A percentile compares a stretch with the other conserved stretches of the same genome.
Evolutionary conservation across 2,113 vertebrate genomes (phyloP).

Genomic region (Pygathrix nemaeus): DNA sequence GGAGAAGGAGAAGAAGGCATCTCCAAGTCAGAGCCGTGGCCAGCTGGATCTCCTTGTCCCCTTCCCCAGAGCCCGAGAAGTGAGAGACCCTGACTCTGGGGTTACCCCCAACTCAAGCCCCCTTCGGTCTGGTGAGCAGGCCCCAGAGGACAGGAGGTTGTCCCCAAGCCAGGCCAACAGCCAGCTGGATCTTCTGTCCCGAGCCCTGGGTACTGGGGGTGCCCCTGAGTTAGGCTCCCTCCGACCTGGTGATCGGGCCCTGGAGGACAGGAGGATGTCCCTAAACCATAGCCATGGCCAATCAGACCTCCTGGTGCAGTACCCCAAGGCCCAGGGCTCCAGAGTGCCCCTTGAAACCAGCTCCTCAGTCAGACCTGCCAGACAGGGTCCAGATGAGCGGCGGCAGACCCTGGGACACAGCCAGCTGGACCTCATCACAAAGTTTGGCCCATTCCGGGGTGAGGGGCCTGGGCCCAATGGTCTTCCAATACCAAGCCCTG

Average conservation of each 20-base stretch:
- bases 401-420: constrained; percentile 90
- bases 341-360: constrained; percentile 16
- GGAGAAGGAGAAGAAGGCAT: constrained; percentile 71
- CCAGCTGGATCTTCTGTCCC: constrained; percentile 68
- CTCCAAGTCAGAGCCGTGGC: constrained; percentile 64
- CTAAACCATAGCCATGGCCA: constrained; percentile 82
- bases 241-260: background rate
- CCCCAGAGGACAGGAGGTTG: constrained; percentile 42
- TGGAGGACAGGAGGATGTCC: constrained; percentile 83
- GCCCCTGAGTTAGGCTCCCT: constrained; percentile 16
- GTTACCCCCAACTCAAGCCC: constrained; percentile 20
- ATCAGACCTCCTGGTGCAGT: constrained; percentile 55
- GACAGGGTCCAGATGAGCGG: constrained; percentile 69
- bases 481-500: constrained; percentile 32
- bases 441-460: constrained; percentile 86
- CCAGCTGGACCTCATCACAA: constrained; percentile 91
- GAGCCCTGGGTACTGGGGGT: background rate
- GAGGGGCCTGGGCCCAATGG: constrained; percentile 64
- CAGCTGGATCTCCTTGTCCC: constrained; percentile 67
- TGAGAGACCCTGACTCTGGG: constrained; percentile 26
- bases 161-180: constrained; percentile 60
- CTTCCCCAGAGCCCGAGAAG: constrained; percentile 57
- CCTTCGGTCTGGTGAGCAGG: constrained; percentile 35
- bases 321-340: constrained; percentile 29
- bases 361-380: constrained; percentile 21